A percentile compares a stretch with the other conserved stretches of the same genome.
Evolutionary conservation across 2,888 invertebrate species (phyloP).

Genomic region (Sinhomidia bicolor): DNA sequence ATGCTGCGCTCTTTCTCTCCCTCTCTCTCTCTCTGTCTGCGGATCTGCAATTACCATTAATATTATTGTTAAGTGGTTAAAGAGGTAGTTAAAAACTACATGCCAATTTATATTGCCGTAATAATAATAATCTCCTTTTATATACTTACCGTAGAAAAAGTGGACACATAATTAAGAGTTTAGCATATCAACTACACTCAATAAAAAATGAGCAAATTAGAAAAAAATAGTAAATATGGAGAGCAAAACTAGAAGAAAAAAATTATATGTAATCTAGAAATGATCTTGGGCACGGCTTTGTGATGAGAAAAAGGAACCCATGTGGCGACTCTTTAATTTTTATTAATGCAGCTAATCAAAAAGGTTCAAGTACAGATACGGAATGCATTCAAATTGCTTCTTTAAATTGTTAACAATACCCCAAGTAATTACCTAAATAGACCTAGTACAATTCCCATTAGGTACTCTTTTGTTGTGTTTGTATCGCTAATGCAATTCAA

Average conservation of each 20-base stretch:
- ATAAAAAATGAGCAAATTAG: no score
- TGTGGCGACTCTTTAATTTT: slow-evolving; percentile 43
- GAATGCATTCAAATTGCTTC: slow-evolving; percentile 48
- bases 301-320: not conserved
- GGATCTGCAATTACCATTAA: not conserved
- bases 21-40: no score
- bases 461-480: not conserved
- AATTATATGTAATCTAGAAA: not conserved
- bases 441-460: slow-evolving; percentile 10
- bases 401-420: slow-evolving; percentile 30
- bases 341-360: slow-evolving; percentile 26
- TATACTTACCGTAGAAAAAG: no score
- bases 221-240: no score
- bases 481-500: slow-evolving; percentile 9
- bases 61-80: slow-evolving; percentile 18
- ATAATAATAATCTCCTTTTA: no score
- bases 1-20: slow-evolving; percentile 41
- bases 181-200: no score
- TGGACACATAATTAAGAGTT: no score
- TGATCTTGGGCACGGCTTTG: no score
- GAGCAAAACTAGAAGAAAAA: not conserved
- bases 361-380: not conserved
- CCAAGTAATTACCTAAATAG: slow-evolving; percentile 33
- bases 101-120: slow-evolving; percentile 44
- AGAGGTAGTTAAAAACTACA: not conserved